phyloP scores from a whole-genome alignment of 2,113 vertebrate genomes.

The Gymnogyps californianus region DNA sequence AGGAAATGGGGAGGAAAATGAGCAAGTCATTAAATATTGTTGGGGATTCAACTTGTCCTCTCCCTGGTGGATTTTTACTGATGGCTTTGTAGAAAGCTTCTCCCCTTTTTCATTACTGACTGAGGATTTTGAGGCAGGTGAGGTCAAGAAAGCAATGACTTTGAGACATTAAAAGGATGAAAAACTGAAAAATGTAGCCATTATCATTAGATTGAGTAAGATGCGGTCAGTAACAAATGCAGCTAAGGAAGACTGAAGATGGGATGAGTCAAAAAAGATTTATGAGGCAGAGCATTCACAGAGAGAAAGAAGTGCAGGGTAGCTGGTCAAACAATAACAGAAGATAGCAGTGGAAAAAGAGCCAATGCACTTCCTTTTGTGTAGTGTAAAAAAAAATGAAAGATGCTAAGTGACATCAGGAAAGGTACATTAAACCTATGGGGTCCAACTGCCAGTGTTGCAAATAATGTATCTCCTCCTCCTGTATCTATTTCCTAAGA shows the following conservation, averaged over 20 bases:
- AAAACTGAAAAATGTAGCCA: conserved; percentile 25
- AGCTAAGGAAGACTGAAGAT: conserved; percentile 19
- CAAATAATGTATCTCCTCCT: neutral
- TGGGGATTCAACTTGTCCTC: neutral
- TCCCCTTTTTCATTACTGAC: neutral
- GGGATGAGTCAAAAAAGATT: conserved; percentile 29
- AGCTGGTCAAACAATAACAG: neutral
- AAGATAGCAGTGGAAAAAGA: neutral
- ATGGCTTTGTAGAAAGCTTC: neutral
- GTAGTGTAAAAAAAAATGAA: neutral
- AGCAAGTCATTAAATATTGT: conserved; percentile 22
- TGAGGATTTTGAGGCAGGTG: neutral
- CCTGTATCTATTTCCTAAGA: neutral
- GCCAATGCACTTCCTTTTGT: neutral
- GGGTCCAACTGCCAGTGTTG: neutral
- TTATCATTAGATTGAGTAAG: conserved; percentile 24
- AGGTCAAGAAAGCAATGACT: conserved; percentile 10
- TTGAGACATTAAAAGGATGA: neutral
- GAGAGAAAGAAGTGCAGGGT: neutral
- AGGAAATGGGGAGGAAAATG: conserved; percentile 54
- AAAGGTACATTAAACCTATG: neutral
- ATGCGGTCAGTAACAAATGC: neutral
- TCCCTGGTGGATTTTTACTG: neutral
- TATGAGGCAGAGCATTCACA: neutral
- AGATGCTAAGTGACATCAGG: neutral